Conservation (phyloP, 2,797 vertebrate species). For the Phataginus tetradactyla region DNA sequence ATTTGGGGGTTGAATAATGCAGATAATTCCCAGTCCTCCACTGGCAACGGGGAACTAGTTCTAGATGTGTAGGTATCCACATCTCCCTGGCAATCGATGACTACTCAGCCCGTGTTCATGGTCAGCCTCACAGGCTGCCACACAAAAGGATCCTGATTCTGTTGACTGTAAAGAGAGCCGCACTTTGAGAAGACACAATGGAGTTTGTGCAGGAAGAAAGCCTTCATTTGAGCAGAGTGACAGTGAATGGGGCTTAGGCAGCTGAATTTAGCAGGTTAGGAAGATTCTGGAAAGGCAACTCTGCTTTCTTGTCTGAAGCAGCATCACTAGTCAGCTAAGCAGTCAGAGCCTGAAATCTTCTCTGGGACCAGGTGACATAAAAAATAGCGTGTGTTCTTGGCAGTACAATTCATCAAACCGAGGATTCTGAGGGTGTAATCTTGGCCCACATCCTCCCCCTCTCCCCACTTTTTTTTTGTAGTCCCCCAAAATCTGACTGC, state of each 20-base stretch:
- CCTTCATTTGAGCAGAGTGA: background rate
- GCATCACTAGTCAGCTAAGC: background rate
- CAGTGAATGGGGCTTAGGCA: background rate
- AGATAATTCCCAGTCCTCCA: background rate
- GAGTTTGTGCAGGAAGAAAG: background rate
- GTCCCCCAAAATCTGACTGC: background rate
- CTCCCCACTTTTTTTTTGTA: background rate
- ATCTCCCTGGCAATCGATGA: background rate
- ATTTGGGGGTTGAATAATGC: background rate
- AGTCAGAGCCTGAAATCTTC: background rate
- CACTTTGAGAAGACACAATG: background rate
- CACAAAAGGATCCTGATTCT: background rate
- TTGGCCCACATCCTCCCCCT: background rate
- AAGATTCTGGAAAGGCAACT: background rate
- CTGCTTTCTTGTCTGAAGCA: background rate
- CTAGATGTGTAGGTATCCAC: background rate
- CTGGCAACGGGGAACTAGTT: background rate
- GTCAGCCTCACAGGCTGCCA: background rate
- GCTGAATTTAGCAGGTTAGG: background rate
- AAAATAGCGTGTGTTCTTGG: background rate
- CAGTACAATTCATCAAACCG: background rate
- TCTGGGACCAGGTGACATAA: background rate
- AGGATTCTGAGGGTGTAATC: background rate
- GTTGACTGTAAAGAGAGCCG: background rate
- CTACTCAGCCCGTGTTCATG: rapidly evolving